Conservation (phyloP, 2,797 vertebrate species). For the Spizella passerina region DNA sequence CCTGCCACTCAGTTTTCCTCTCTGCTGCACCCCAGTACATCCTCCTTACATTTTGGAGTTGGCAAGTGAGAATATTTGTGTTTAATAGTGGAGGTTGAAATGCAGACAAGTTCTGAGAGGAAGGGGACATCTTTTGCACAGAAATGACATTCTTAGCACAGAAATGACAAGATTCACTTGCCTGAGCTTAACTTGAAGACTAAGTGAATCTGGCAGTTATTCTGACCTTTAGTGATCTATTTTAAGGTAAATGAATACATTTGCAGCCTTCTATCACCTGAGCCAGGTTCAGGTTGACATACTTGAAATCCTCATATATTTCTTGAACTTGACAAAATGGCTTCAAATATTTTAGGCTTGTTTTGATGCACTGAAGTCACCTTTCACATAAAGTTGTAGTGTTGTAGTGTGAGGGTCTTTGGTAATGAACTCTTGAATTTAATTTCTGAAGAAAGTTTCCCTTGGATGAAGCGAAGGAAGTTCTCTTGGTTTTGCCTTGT, state of each 20-base stretch:
- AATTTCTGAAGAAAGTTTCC: not conserved
- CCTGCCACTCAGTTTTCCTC: not conserved
- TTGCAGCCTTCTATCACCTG: not conserved
- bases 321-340: not conserved
- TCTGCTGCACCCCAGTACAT: fast-evolving
- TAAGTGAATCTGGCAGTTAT: not conserved
- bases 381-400: not conserved
- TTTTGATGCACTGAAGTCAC: not conserved
- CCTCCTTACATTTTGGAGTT: not conserved
- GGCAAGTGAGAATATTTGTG: not conserved
- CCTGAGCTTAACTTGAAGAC: not conserved
- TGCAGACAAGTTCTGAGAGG: not conserved
- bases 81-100: not conserved
- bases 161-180: not conserved
- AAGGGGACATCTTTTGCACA: not conserved
- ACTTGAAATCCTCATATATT: not conserved
- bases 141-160: not conserved
- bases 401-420: not conserved
- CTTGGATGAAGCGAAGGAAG: not conserved
- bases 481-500: not conserved
- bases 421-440: not conserved
- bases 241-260: slow-evolving; percentile 26
- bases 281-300: not conserved
- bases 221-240: slow-evolving; percentile 16
- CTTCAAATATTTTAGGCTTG: not conserved